Base-by-base conservation (phyloP, 2,113 vertebrate species). In the Peromyscus californicus region DNA sequence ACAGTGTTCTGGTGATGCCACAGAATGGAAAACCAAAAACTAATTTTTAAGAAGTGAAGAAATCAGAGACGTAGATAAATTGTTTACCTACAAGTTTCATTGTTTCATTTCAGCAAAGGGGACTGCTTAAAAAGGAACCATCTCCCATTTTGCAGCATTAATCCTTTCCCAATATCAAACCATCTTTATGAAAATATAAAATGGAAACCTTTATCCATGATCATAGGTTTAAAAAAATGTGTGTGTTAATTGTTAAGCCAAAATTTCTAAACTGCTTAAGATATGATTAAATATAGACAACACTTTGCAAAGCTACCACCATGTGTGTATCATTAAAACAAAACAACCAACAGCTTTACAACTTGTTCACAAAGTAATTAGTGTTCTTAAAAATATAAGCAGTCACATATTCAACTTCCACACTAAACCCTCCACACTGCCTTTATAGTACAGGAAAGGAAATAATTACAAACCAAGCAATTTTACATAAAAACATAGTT, bases 391-490 rank as follows among this genome's bases (percentile, higher is more conserved):
- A 80, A 91, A 83, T 45, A 67, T 16, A 4, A 45, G 29, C 26
- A 48, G 24, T 31, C 29, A 63, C 22, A 65, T 51, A 69, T 51
- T 70, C 42, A 87, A 87, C 70, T 72, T 88, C 3, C 4, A 2
- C 51, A 8, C 57, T 74, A 90, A 72, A 72, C 10, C 9, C 45
- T 79, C 42, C 5, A 65, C 8, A 10, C 13, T 36, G 33, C 6
- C 29, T 8, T 45, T 65, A 45, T 45, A 65, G 8, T 54, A 59
- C 36, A 83, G 36, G 11, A 86, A 74, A 48, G 3, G 7, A 84
- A 86, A 92, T 51, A 82, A 61, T 83, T 69, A 93, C 80, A 82
- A 79, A 29, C 65, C 90, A 95, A 29, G 51, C 6, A 91, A 33
- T 48, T 48, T 86, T 36, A 33, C 83, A 29, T 24, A 70, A 70